phyloP scores from a whole-genome alignment of 2,888 invertebrate genomes.

The Hypolimnas misippus region DNA sequence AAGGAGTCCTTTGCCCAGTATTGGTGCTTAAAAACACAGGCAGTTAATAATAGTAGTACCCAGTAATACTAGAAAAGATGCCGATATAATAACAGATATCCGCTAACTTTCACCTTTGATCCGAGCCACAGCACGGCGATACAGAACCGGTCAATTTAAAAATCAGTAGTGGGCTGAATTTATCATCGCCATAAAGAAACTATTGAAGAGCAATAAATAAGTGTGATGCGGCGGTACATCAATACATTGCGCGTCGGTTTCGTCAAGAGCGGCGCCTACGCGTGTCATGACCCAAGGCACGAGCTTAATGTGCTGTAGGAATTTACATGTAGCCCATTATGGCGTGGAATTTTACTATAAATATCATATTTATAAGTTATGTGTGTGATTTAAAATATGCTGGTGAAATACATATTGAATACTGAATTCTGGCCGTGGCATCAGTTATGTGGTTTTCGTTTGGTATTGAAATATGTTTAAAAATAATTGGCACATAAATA shows the following conservation, averaged over 20 bases:
- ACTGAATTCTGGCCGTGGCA: too few relatives aligned
- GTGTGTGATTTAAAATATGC: not conserved
- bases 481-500: too few relatives aligned
- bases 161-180: constrained; percentile 51
- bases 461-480: too few relatives aligned
- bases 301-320: constrained; percentile 13
- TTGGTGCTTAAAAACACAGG: too few relatives aligned
- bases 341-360: not conserved
- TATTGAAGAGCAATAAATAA: constrained; percentile 62
- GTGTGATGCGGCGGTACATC: constrained; percentile 60
- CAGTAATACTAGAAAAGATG: too few relatives aligned
- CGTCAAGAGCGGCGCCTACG: constrained; percentile 62
- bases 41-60: too few relatives aligned
- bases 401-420: not conserved
- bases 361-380: not conserved
- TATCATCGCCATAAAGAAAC: constrained; percentile 56
- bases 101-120: constrained; percentile 41
- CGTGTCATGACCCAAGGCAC: constrained; percentile 52
- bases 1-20: too few relatives aligned
- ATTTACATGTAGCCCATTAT: not conserved
- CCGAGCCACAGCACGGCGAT: constrained; percentile 22
- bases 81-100: constrained; percentile 22
- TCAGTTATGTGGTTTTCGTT: too few relatives aligned
- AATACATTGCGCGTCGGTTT: constrained; percentile 58
- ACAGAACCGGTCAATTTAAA: constrained; percentile 41